A percentile compares a stretch with the other conserved stretches of the same genome.
phyloP scores from a whole-genome alignment of 2,113 vertebrate species.

The Trematomus loennbergii region DNA sequence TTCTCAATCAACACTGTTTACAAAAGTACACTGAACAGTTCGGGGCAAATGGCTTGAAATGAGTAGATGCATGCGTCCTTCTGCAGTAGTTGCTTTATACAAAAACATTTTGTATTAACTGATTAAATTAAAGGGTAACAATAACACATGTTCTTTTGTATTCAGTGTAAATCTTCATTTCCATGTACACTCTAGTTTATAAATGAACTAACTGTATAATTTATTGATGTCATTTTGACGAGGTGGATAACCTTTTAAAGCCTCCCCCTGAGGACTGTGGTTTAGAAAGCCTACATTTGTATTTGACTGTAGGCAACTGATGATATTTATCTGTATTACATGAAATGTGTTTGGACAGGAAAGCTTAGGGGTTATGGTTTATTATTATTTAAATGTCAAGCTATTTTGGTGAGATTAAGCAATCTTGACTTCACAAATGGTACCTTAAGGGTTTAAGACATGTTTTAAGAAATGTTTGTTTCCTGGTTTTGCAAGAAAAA shows the following conservation, averaged over 20 bases:
- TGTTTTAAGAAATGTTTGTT: neutral
- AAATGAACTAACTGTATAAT: neutral
- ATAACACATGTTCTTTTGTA: too few species aligned
- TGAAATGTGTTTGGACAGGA: neutral
- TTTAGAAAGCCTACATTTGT: neutral
- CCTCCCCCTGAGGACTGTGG: neutral
- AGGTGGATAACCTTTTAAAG: neutral
- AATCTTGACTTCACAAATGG: neutral
- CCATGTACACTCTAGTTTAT: too few species aligned
- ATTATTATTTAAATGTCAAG: neutral
- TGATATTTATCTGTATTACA: neutral
- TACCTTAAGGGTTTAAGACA: neutral
- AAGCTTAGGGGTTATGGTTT: neutral
- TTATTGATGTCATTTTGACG: neutral
- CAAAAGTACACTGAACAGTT: too few species aligned
- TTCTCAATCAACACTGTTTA: too few species aligned
- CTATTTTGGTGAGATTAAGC: neutral
- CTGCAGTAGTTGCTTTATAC: too few species aligned
- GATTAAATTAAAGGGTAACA: too few species aligned
- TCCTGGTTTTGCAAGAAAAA: too few species aligned
- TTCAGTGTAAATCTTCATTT: neutral
- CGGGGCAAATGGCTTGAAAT: too few species aligned
- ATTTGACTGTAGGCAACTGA: neutral
- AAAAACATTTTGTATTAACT: too few species aligned
- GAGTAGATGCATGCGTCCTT: too few species aligned